Conservation (phyloP, 2,797 vertebrate species). For the Passerculus sandwichensis region DNA sequence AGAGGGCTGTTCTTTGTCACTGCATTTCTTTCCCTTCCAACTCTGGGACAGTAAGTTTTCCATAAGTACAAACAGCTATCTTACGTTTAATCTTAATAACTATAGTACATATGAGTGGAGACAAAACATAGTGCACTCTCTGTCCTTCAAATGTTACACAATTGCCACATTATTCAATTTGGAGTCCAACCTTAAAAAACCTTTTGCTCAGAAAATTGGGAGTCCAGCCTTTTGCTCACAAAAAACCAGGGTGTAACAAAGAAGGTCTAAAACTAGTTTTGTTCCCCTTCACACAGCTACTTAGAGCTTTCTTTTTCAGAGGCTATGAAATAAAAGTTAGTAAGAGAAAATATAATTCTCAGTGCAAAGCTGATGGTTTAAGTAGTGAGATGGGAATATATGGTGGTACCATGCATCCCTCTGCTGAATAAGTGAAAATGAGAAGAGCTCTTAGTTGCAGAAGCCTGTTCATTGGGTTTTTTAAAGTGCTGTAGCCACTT, state of each 20-base stretch:
- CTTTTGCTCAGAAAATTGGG: not conserved
- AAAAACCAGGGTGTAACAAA: not conserved
- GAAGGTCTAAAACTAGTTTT: not conserved
- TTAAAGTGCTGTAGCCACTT: not conserved
- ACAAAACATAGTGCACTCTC: not conserved
- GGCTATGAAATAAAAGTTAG: not conserved
- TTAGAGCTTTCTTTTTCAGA: not conserved
- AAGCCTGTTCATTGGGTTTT: not conserved
- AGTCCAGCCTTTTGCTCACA: not conserved
- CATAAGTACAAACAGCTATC: not conserved
- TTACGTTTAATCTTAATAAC: not conserved
- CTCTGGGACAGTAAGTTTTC: not conserved
- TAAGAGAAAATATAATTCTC: not conserved
- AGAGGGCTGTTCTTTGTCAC: not conserved
- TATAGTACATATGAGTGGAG: not conserved
- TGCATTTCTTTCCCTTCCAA: not conserved
- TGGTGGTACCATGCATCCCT: fast-evolving
- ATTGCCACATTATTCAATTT: not conserved
- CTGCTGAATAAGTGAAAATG: not conserved
- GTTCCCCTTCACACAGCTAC: not conserved
- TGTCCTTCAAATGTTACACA: not conserved
- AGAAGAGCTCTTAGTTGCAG: not conserved
- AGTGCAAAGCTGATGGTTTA: not conserved
- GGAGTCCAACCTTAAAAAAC: not conserved
- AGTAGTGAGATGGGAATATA: not conserved